phyloP scores from a whole-genome alignment of 2,113 vertebrate species.

The Silurus glanis region DNA sequence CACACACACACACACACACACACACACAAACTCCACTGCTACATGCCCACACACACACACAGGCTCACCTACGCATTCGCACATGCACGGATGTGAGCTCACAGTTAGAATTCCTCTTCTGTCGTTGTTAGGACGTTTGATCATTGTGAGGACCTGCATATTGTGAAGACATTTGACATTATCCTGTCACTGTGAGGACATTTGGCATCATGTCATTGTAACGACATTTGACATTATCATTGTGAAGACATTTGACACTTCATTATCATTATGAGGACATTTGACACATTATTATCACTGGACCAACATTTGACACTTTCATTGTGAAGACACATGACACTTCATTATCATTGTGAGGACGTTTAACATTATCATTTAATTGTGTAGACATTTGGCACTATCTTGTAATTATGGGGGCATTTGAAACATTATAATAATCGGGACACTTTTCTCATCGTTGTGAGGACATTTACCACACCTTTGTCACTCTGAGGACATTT shows the following conservation, averaged over 20 bases:
- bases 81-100: background rate
- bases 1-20: constrained; percentile 15
- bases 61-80: background rate
- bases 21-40: background rate
- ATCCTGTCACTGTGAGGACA: background rate
- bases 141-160: background rate
- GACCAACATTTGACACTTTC: background rate
- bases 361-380: background rate
- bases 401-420: background rate
- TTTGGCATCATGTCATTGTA: background rate
- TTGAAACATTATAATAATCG: background rate
- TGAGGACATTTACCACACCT: background rate
- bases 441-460: background rate
- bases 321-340: background rate
- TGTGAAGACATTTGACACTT: background rate
- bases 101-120: constrained; percentile 1
- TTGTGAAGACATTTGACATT: background rate
- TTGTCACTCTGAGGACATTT: no score
- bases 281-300: background rate
- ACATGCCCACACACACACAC: constrained; percentile 31
- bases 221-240: background rate
- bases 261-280: background rate
- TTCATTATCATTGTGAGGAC: background rate
- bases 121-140: background rate
- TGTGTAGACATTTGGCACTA: background rate